Percentiles rank a stretch among this genome's conserved stretches.
Evolutionary conservation across 2,888 invertebrate species (phyloP).

Genomic region (Pediacus dermestoides): DNA sequence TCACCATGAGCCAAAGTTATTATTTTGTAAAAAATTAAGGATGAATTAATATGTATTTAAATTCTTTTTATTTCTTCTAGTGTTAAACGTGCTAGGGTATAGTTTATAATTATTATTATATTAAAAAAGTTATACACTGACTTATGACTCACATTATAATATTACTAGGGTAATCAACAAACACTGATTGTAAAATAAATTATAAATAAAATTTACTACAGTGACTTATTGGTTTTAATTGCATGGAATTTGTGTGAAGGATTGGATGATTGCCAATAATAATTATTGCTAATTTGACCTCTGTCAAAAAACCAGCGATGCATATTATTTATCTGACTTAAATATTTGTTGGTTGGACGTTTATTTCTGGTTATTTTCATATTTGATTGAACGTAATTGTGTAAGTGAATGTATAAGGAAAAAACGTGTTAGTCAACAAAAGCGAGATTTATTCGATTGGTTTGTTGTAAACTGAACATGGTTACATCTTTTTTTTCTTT

Average conservation of each 20-base stretch:
- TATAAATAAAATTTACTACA: conserved; percentile 38
- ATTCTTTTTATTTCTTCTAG: conserved; percentile 21
- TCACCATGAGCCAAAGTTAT: conserved; percentile 36
- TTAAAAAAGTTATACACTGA: conserved; percentile 26
- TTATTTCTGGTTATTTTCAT: too few species aligned
- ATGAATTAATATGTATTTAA: background rate
- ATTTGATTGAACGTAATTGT: too few species aligned
- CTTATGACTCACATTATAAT: conserved; percentile 29
- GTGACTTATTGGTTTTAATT: conserved; percentile 12
- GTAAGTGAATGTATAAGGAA: too few species aligned
- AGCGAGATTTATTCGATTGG: too few species aligned
- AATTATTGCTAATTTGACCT: too few species aligned
- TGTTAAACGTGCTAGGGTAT: conserved; percentile 34
- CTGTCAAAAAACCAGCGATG: too few species aligned
- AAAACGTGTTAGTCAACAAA: too few species aligned
- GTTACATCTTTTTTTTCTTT: too few species aligned
- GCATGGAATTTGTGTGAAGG: background rate
- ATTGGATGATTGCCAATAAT: conserved; percentile 3
- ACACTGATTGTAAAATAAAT: conserved; percentile 36
- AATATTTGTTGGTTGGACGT: too few species aligned
- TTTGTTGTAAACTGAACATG: too few species aligned
- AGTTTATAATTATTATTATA: conserved; percentile 27
- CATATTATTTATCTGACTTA: too few species aligned
- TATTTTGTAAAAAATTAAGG: conserved; percentile 12
- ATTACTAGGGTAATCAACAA: conserved; percentile 22